Evolutionary conservation across 2,113 vertebrate genomes (phyloP).

Genomic region (Mormyrus iriodes): DNA sequence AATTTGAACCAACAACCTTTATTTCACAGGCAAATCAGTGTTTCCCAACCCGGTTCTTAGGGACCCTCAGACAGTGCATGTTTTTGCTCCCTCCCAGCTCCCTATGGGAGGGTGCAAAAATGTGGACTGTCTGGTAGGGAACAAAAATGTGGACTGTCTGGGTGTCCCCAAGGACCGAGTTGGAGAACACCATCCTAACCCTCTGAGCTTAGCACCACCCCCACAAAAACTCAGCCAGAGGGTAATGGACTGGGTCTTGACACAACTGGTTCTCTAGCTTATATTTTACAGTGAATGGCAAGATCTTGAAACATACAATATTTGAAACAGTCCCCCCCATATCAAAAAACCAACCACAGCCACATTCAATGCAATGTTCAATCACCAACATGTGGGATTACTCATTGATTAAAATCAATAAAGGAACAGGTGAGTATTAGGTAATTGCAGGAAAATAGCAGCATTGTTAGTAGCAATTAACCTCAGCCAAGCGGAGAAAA

Average conservation of each 20-base stretch:
- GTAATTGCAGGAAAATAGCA: not conserved
- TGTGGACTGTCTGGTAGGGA: not conserved
- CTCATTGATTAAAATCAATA: not conserved
- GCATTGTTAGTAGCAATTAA: not conserved
- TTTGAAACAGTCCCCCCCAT: not conserved
- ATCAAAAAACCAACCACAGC: not conserved
- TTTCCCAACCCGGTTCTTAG: not conserved
- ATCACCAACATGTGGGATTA: not conserved
- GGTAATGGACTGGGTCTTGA: not conserved
- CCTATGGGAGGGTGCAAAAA: not conserved
- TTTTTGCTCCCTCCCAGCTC: not conserved
- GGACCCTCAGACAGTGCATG: not conserved
- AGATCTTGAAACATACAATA: not conserved
- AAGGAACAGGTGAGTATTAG: not conserved
- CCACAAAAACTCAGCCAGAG: not conserved
- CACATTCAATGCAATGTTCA: not conserved
- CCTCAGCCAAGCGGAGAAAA: not conserved
- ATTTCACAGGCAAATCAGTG: not conserved
- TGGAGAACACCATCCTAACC: not conserved
- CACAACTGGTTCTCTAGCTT: not conserved
- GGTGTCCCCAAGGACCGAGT: not conserved
- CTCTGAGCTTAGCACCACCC: not conserved
- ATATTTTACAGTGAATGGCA: not conserved
- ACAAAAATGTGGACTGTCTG: not conserved
- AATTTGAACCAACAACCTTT: not conserved